phyloP scores from a whole-genome alignment of 1,140 invertebrate genomes.

The Bombyx mandarina region DNA sequence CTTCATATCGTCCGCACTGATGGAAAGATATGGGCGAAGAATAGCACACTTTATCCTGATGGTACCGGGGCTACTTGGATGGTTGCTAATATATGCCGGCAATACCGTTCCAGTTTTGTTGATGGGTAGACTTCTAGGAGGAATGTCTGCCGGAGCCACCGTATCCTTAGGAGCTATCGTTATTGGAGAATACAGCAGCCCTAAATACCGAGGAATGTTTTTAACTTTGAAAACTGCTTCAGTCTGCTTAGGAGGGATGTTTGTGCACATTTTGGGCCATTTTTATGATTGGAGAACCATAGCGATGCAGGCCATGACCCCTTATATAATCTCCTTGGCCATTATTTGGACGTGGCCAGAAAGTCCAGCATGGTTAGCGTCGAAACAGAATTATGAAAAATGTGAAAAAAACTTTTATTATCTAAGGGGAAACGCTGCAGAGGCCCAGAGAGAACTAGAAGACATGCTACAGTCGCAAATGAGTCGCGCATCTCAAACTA shows the following conservation, averaged over 20 bases:
- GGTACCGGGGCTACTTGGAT: slow-evolving; percentile 35
- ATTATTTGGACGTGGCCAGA: slow-evolving; percentile 47
- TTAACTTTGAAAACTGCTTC: slow-evolving; percentile 47
- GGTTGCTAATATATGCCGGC: slow-evolving; percentile 39
- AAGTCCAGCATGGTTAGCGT: slow-evolving; percentile 45
- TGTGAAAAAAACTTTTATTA: slow-evolving; percentile 38
- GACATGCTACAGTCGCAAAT: slow-evolving; percentile 37
- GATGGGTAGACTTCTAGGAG: slow-evolving; percentile 34
- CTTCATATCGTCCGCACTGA: slow-evolving; percentile 33
- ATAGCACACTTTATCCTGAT: slow-evolving; percentile 27
- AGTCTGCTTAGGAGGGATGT: slow-evolving; percentile 35
- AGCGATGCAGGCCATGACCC: slow-evolving; percentile 29
- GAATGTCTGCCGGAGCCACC: slow-evolving; percentile 33
- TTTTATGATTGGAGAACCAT: slow-evolving; percentile 40
- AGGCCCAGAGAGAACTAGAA: slow-evolving; percentile 30
- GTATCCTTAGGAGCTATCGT: slow-evolving; percentile 45
- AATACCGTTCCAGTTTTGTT: slow-evolving; percentile 26
- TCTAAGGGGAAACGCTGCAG: slow-evolving; percentile 30
- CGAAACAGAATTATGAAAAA: slow-evolving; percentile 28
- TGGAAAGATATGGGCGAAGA: slow-evolving; percentile 40
- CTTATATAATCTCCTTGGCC: slow-evolving; percentile 21
- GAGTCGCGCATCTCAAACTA: slow-evolving; percentile 9
- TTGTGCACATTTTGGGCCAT: slow-evolving; percentile 33
- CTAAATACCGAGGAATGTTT: slow-evolving; percentile 44
- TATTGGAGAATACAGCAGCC: slow-evolving; percentile 49